A percentile compares a stretch with the other conserved stretches of the same genome.
These are phyloP conservation scores for Fistularia tabacaria DNA, from an alignment of 2,797 vertebrate species.

Conservation along the genomic window DNA sequence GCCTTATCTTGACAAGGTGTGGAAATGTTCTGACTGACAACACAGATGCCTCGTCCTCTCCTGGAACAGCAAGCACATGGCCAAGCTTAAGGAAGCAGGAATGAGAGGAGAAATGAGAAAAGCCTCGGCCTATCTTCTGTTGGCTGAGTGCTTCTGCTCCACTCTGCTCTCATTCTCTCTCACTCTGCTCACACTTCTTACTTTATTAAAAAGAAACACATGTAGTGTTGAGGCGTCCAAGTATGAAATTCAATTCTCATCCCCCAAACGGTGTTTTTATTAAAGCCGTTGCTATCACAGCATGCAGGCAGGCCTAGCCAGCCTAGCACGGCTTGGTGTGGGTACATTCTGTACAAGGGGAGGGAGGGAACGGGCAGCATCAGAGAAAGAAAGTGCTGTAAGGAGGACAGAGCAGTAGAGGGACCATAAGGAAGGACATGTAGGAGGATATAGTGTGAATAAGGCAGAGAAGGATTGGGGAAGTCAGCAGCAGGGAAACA, in stretches of 20 bases:
- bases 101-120: conserved; percentile 60
- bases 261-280: conserved; percentile 75
- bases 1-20: conserved; percentile 43
- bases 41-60: conserved; percentile 42
- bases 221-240: conserved; percentile 73
- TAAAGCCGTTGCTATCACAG: conserved; percentile 76
- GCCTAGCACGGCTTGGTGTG: conserved; percentile 56
- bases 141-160: conserved; percentile 51
- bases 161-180: conserved; percentile 16
- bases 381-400: conserved; percentile 16
- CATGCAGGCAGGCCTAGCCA: conserved; percentile 58
- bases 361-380: conserved; percentile 30
- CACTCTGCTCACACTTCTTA: conserved; percentile 40
- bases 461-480: conserved; percentile 49
- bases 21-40: conserved; percentile 52
- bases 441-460: conserved; percentile 38
- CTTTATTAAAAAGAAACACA: conserved; percentile 80
- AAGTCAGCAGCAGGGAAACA: conserved; percentile 52
- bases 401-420: conserved; percentile 21
- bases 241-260: conserved; percentile 82
- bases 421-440: conserved; percentile 16
- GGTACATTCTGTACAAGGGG: conserved; percentile 45
- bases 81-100: conserved; percentile 59
- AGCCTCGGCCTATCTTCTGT: conserved; percentile 54
- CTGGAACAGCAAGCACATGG: conserved; percentile 49